A percentile compares a stretch with the other conserved stretches of the same genome.
Conservation (phyloP, 1,140 invertebrate genomes). For the Drosophila truncata region DNA sequence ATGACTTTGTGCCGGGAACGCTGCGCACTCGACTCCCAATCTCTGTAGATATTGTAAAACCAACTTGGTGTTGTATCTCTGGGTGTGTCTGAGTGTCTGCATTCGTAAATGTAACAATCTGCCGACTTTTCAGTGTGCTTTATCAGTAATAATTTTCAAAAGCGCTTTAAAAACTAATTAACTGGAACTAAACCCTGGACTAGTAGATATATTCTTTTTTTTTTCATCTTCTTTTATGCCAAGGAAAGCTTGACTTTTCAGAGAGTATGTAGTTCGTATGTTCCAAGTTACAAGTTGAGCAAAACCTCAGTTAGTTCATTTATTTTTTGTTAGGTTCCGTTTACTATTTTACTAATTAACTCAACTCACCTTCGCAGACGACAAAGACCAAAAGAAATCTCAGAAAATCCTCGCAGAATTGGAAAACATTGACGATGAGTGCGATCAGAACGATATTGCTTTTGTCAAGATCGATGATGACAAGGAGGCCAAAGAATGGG, state of each 20-base stretch:
- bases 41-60: slow-evolving; percentile 67
- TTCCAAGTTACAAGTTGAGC: slow-evolving; percentile 46
- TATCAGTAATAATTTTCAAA: slow-evolving; percentile 51
- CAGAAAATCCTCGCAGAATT: slow-evolving; percentile 94
- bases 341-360: neutral
- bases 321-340: neutral
- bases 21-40: slow-evolving; percentile 26
- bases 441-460: slow-evolving; percentile 95
- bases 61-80: slow-evolving; percentile 52
- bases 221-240: neutral
- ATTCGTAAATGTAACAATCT: slow-evolving; percentile 41
- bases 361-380: slow-evolving; percentile 88
- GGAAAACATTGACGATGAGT: slow-evolving; percentile 97
- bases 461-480: slow-evolving; percentile 97
- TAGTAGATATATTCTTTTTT: neutral
- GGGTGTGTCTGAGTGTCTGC: slow-evolving; percentile 68
- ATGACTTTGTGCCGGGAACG: slow-evolving; percentile 26
- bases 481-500: slow-evolving; percentile 95
- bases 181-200: slow-evolving; percentile 42
- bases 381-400: slow-evolving; percentile 96
- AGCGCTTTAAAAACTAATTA: slow-evolving; percentile 63
- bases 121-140: slow-evolving; percentile 67
- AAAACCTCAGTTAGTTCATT: slow-evolving; percentile 22
- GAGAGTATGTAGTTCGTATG: slow-evolving; percentile 27
- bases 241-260: slow-evolving; percentile 4